Base-by-base conservation (phyloP, 2,888 invertebrate species). In the Megaustenia siamemsis region DNA sequence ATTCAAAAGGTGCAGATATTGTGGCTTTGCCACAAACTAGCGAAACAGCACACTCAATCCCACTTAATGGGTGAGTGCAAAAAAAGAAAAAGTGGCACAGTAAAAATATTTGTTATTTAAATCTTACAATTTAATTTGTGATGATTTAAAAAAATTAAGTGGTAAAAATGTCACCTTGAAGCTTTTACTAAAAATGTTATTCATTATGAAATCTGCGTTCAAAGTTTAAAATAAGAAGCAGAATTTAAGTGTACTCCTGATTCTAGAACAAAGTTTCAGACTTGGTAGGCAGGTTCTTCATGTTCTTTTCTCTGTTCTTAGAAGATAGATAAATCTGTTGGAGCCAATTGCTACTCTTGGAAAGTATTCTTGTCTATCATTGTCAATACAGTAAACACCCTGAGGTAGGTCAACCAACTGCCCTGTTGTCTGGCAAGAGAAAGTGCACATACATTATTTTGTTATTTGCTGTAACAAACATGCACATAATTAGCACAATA, bases 311-410 rank as follows among this genome's bases (percentile, higher is more conserved):
- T 91, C 90, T 43, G 88, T 88, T 43, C 84, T 87, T n/a, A 92
- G 90, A 21, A 92, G 76, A 82, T 91, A 93, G 68, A 93, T 89
- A 73, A 88, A 90, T 66, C 89, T 89, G 80, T 89, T 89, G 40
- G 92, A 90, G 8, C 93, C 93, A 15, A 93, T 90, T 68, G 93
- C 93, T 8, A 93, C 88, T 79, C 88, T 87, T 1, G 93, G 92
- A 73, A 87, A 88, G 71, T 79, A 38, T 32, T 89, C 88, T 10
- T 86, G 87, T 56, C 89, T 87, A 83, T 93, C 92, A 86, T 92
- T 92, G 87, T 94, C 94, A 35, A 93, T 89, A 82, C 93, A 92
- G 88, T 93, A 94, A 10, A 94, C 94, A 79, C 93, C 93, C 56
- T 92, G 90, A 21, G 92, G 91, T 10, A 94, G 88, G 63, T 94